Evolutionary conservation across 2,888 invertebrate genomes (phyloP), one percentile per base, ranked within the genome.

Genomic region (Mesorhabditis sp.): DNA sequence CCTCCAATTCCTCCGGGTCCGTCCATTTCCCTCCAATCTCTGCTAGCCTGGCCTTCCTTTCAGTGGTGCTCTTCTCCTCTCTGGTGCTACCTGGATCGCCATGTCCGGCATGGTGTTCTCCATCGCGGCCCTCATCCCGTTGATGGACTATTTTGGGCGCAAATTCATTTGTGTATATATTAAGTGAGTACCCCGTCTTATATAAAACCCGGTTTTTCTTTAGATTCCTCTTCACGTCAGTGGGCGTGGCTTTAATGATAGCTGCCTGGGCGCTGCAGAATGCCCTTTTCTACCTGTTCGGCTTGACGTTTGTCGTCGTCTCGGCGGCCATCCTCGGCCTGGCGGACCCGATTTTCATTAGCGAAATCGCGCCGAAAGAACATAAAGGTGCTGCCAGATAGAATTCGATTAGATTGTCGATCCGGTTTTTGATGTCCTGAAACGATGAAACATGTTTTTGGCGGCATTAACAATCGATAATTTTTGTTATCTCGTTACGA

Each of bases 251-350:
- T 2, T 50, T 50, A 10, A 50, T 50, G 58, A 50, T 50, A 10
- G 58, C n/a, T 50, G 58, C 10, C 7, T 50, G 58, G 58, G n/a
- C 7, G 7, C n/a, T 13, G 10, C 10, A 50, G 58, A 50, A 50
- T 50, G 58, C 58, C n/a, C n/a, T 50, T n/a, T 50, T 50, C n/a
- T 50, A 50, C 58, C n/a, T 50, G 58, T n/a, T n/a, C 58, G 58
- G 58, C 7, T 50, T 50, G 58, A 50, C 10, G 7, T 50, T 50
- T 50, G 7, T 10, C n/a, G 58, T 50, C 58, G n/a, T 50, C n/a
- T 50, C 58, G 7, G 58, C 58, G 58, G 58, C 58, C 58, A 50
- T 50, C 58, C 7, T 50, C 58, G 58, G 58, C 58, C n/a, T 50
- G 58, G 58, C 58, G 1, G 58, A 50, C n/a, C 58, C 58, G n/a